Conservation (phyloP, 2,888 invertebrate species). For the Apodemia duryi region DNA sequence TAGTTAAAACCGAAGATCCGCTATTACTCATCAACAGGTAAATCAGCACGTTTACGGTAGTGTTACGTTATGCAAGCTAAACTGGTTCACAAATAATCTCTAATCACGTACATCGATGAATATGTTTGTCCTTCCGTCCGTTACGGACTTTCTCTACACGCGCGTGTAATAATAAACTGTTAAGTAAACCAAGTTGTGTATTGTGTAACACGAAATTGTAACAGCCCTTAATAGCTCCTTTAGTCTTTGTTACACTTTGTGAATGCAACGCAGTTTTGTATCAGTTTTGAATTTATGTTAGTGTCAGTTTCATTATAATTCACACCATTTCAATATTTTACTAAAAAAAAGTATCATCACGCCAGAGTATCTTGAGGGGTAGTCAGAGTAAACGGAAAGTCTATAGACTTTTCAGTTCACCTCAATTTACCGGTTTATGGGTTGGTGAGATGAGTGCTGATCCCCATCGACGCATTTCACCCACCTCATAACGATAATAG, state of each 20-base stretch:
- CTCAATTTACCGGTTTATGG: no score
- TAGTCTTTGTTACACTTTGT: background rate
- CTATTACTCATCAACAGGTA: constrained; percentile 8
- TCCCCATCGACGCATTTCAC: no score
- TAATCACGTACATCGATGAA: constrained; percentile 50
- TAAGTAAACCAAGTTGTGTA: constrained; percentile 12
- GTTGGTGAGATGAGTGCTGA: no score
- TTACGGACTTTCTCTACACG: constrained; percentile 63
- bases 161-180: constrained; percentile 48
- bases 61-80: constrained; percentile 42
- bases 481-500: no score
- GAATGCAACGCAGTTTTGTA: background rate
- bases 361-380: no score
- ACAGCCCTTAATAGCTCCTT: constrained; percentile 14
- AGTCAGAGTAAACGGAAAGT: no score
- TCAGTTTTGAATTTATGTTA: no score
- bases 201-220: constrained; percentile 12
- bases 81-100: constrained; percentile 47
- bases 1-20: background rate
- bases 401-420: no score
- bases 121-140: constrained; percentile 55
- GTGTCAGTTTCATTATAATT: no score
- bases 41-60: constrained; percentile 16
- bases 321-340: no score
- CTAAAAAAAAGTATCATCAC: no score